Conservation (phyloP, 2,797 vertebrate species). For the Adelosebastes latens region DNA sequence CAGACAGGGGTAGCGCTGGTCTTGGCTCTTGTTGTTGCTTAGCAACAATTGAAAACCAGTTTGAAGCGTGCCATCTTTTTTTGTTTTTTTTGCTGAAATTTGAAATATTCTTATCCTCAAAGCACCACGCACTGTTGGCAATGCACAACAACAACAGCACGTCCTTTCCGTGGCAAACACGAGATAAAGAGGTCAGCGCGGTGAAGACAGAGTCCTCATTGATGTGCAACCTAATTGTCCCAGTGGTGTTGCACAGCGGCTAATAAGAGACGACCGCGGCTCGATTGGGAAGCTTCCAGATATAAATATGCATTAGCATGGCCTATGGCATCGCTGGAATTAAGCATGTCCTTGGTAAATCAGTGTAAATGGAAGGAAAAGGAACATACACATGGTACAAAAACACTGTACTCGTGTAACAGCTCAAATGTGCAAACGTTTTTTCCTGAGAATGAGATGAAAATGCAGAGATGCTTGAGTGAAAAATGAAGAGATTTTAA, state of each 20-base stretch:
- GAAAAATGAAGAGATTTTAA: not conserved
- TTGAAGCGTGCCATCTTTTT: conserved; percentile 41
- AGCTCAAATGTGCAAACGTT: not conserved
- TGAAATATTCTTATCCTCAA: conserved; percentile 61
- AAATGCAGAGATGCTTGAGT: not conserved
- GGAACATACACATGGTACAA: not conserved
- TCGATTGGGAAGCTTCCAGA: conserved; percentile 34
- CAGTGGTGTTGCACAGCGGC: conserved; percentile 8
- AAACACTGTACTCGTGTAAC: not conserved
- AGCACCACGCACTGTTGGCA: conserved; percentile 29
- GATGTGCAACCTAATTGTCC: conserved; percentile 29
- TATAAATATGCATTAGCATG: conserved; percentile 35
- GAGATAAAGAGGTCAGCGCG: conserved; percentile 41
- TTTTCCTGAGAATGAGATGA: not conserved
- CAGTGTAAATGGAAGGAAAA: not conserved
- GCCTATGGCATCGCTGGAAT: conserved; percentile 18
- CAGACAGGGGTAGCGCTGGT: conserved; percentile 46
- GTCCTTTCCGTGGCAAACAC: conserved; percentile 9
- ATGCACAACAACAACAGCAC: conserved; percentile 24
- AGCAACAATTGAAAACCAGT: conserved; percentile 72
- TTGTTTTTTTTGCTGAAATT: conserved; percentile 37
- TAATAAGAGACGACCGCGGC: conserved; percentile 35
- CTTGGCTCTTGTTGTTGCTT: conserved; percentile 72
- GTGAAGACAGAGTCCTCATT: conserved; percentile 19
- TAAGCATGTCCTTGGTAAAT: conserved; percentile 14